These are phyloP conservation scores for Coccyzus lansbergi DNA, from an alignment of 2,797 vertebrate species.

Conservation along the genomic window DNA sequence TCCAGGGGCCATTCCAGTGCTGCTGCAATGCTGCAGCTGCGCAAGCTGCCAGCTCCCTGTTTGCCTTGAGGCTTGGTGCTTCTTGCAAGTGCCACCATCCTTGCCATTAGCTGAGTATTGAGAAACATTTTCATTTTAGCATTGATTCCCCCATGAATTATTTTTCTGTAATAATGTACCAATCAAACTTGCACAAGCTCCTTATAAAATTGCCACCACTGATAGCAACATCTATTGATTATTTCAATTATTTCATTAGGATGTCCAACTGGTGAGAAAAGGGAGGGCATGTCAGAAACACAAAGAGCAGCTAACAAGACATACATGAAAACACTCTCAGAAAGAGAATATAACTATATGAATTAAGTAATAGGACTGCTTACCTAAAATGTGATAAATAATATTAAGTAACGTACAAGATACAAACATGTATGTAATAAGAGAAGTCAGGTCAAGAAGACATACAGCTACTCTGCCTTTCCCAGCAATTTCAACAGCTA, in stretches of 20 bases:
- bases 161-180: not conserved
- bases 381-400: not conserved
- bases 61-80: not conserved
- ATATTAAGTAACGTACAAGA: not conserved
- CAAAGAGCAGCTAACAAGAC: not conserved
- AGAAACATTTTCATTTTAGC: not conserved
- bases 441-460: not conserved
- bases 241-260: not conserved
- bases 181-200: not conserved
- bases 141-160: not conserved
- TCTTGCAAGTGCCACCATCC: not conserved
- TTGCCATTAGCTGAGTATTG: not conserved
- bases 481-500: not conserved
- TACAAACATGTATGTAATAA: not conserved
- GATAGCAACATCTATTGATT: not conserved
- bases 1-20: not conserved
- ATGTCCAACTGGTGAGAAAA: not conserved
- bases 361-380: not conserved
- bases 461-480: not conserved
- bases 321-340: not conserved
- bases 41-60: not conserved
- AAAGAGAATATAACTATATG: not conserved
- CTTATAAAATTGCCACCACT: not conserved
- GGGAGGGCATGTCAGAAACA: not conserved
- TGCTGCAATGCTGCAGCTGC: not conserved